Evolutionary conservation across 2,888 invertebrate genomes (phyloP).

Genomic region (Mythimna vitellina): DNA sequence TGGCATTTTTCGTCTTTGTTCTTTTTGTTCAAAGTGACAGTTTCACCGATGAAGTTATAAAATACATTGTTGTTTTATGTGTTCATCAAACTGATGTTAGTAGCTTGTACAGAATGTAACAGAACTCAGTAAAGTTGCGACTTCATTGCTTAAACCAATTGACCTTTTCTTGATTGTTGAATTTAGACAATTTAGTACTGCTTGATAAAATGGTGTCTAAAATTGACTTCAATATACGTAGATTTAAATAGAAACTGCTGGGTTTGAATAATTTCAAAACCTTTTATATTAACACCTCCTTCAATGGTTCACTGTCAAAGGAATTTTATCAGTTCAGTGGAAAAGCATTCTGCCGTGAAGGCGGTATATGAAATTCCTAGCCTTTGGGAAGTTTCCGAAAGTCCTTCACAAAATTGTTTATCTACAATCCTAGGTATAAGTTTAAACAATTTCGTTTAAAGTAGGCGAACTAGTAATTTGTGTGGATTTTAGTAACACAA

Average conservation of each 20-base stretch:
- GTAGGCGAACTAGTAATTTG: neutral
- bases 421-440: constrained; percentile 24
- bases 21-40: constrained; percentile 46
- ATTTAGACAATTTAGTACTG: constrained; percentile 3
- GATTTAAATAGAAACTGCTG: neutral
- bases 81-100: constrained; percentile 16
- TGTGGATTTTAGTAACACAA: constrained; percentile 1
- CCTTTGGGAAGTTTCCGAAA: constrained; percentile 51
- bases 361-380: constrained; percentile 63
- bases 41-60: constrained; percentile 15
- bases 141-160: constrained; percentile 8
- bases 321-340: constrained; percentile 59
- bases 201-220: constrained; percentile 7
- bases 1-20: constrained; percentile 61
- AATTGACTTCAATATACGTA: neutral
- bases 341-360: constrained; percentile 51
- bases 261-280: constrained; percentile 29
- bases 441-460: constrained; percentile 3
- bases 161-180: constrained; percentile 4
- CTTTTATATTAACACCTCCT: constrained; percentile 36
- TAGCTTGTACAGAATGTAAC: constrained; percentile 1
- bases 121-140: neutral
- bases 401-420: constrained; percentile 41
- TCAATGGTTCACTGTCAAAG: constrained; percentile 49
- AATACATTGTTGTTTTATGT: constrained; percentile 9